These are phyloP conservation scores for Penaeus vannamei DNA, from an alignment of 1,140 invertebrate genomes.

Conservation along the genomic window DNA sequence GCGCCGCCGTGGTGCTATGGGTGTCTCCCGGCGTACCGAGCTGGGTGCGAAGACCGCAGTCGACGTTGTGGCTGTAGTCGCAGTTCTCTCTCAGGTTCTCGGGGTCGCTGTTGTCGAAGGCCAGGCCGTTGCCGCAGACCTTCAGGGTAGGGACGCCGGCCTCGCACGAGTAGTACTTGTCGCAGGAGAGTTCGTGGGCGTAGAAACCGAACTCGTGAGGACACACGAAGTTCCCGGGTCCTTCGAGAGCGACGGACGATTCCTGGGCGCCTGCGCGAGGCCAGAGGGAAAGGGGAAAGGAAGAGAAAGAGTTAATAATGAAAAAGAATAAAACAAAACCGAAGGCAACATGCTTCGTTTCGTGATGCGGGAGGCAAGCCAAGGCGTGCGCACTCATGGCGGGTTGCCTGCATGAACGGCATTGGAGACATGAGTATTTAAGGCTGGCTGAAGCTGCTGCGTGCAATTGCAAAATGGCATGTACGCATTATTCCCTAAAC, in stretches of 20 bases:
- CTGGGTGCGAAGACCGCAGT: constrained; percentile 85
- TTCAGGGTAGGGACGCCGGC: constrained; percentile 89
- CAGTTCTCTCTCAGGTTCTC: constrained; percentile 95
- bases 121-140: constrained; percentile 93
- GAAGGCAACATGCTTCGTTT: neutral
- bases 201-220: constrained; percentile 94
- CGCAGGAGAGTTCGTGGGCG: constrained; percentile 89
- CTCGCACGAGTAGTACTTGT: constrained; percentile 97
- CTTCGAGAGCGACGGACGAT: constrained; percentile 36
- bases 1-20: neutral
- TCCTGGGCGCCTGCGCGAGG: constrained; percentile 56
- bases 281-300: neutral
- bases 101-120: constrained; percentile 89
- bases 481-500: too few relatives aligned
- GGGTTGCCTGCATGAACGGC: too few relatives aligned
- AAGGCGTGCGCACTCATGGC: too few relatives aligned
- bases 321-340: neutral
- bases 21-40: constrained; percentile 47
- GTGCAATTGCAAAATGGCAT: too few relatives aligned
- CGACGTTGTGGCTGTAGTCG: constrained; percentile 95
- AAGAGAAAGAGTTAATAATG: constrained; percentile 9
- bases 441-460: too few relatives aligned
- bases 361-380: neutral
- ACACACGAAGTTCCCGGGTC: constrained; percentile 84
- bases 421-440: too few relatives aligned